phyloP scores from a whole-genome alignment of 2,888 invertebrate genomes.

The Scaptomyza cyrtandrae region DNA sequence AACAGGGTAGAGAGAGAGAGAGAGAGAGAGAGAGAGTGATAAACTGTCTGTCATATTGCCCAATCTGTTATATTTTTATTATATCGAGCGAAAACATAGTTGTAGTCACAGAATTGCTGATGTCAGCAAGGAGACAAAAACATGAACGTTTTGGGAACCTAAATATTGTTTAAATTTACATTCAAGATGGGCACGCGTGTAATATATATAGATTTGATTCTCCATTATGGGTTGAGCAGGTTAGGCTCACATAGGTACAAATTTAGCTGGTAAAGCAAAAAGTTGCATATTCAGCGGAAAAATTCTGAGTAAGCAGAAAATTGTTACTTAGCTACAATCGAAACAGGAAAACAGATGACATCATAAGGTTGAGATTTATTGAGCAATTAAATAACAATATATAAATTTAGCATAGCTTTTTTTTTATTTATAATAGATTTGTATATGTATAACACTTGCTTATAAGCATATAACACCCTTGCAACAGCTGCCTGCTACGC shows the following conservation, averaged over 20 bases:
- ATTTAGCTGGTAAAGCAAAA: slow-evolving; percentile 1
- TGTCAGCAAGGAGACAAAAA: slow-evolving; percentile 58
- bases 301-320: neutral
- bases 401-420: neutral
- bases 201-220: slow-evolving; percentile 3
- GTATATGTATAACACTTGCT: neutral
- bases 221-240: slow-evolving; percentile 20
- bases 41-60: slow-evolving; percentile 15
- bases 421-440: neutral
- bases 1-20: slow-evolving; percentile 1
- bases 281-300: neutral
- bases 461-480: neutral
- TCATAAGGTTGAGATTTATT: neutral
- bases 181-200: slow-evolving; percentile 31
- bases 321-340: neutral
- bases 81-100: slow-evolving; percentile 25
- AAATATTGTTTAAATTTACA: slow-evolving; percentile 5
- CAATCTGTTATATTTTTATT: slow-evolving; percentile 25
- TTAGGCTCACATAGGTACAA: slow-evolving; percentile 36
- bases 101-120: slow-evolving; percentile 28
- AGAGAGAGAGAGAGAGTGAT: neutral
- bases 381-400: neutral
- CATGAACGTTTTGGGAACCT: slow-evolving; percentile 38
- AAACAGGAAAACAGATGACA: neutral
- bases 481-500: slow-evolving; percentile 34